Percentiles rank a stretch among this genome's conserved stretches.
Evolutionary conservation across 2,113 vertebrate species (phyloP).

Genomic region (Oenanthe melanoleuca): DNA sequence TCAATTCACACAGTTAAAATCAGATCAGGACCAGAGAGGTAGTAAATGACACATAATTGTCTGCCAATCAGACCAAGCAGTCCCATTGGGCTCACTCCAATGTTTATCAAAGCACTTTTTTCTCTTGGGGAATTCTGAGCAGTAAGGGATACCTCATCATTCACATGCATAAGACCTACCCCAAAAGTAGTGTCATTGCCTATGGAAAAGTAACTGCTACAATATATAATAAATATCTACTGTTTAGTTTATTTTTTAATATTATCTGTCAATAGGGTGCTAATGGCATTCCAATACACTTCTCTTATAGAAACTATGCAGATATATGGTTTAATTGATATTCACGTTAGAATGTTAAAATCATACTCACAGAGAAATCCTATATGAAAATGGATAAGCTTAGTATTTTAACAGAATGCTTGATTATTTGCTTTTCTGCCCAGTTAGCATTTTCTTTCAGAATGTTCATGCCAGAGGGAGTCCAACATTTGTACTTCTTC

Average conservation of each 20-base stretch:
- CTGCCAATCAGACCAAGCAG: background rate
- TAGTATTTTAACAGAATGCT: background rate
- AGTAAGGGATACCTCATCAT: background rate
- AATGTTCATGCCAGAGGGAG: background rate
- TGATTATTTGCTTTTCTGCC: accelerated
- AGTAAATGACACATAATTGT: background rate
- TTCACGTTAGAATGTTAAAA: background rate
- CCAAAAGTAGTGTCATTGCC: background rate
- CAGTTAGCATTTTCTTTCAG: background rate
- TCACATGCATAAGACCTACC: background rate
- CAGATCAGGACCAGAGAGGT: background rate
- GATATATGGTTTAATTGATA: background rate
- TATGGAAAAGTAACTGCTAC: background rate
- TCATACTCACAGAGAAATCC: background rate
- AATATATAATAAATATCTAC: background rate
- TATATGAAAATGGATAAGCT: background rate
- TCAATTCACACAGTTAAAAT: background rate
- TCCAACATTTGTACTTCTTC: background rate
- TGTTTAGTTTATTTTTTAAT: background rate
- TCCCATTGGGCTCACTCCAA: background rate
- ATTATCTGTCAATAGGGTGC: background rate
- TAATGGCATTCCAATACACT: background rate
- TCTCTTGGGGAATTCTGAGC: background rate
- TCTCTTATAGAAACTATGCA: background rate
- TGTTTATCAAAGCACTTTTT: background rate